Evolutionary conservation across 2,888 invertebrate genomes (phyloP).

Genomic region (Cenopis cana): DNA sequence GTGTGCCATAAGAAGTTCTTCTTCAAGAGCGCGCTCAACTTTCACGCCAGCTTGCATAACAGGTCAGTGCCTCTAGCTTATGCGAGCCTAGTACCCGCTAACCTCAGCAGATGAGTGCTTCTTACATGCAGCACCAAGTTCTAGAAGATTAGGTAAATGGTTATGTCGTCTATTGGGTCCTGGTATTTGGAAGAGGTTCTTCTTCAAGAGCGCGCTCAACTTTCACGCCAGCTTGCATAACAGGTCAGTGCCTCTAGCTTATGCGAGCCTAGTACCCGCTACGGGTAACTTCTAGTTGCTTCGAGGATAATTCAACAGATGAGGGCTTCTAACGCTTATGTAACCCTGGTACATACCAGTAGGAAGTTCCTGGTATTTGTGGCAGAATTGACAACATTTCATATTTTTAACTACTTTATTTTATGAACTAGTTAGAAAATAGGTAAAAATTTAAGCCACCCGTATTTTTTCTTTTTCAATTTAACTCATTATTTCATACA

Average conservation of each 20-base stretch:
- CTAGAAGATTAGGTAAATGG: too few relatives aligned
- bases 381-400: too few relatives aligned
- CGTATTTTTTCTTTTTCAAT: too few relatives aligned
- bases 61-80: constrained; percentile 5
- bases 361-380: background rate
- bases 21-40: constrained; percentile 18
- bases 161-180: background rate
- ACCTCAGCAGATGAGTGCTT: background rate
- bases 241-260: background rate
- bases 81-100: too few relatives aligned
- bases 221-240: background rate
- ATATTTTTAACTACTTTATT: too few relatives aligned
- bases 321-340: constrained; percentile 1
- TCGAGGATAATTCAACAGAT: background rate
- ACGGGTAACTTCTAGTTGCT: too few relatives aligned
- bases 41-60: constrained; percentile 7
- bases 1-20: constrained; percentile 29
- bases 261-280: too few relatives aligned
- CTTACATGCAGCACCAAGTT: too few relatives aligned
- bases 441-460: too few relatives aligned
- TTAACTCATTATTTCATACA: too few relatives aligned
- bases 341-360: background rate
- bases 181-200: background rate
- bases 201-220: background rate
- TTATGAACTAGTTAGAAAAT: too few relatives aligned